These are phyloP conservation scores for Parambassis ranga DNA, from an alignment of 2,797 vertebrate genomes.

Conservation along the genomic window DNA sequence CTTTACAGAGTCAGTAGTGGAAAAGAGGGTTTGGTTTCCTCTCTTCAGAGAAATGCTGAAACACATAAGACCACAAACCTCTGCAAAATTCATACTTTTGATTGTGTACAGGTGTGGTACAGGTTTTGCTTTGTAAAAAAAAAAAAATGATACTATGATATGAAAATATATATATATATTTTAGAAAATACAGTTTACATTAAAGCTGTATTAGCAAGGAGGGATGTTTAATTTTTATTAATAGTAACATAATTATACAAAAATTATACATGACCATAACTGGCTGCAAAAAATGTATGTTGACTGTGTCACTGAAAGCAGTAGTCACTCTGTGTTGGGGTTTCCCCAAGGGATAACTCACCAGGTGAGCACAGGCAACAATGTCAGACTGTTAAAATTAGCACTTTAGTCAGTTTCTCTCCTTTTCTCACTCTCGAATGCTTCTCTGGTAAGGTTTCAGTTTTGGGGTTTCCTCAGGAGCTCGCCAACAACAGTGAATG, in stretches of 20 bases:
- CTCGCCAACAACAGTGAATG: neutral
- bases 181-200: neutral
- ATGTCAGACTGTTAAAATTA: neutral
- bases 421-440: neutral
- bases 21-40: conserved; percentile 11
- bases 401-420: neutral
- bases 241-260: neutral
- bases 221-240: neutral
- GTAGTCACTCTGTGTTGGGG: conserved; percentile 29
- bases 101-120: no score
- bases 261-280: neutral
- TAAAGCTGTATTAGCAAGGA: neutral
- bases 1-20: neutral
- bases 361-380: neutral
- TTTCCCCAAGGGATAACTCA: conserved; percentile 36
- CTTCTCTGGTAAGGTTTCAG: conserved; percentile 25
- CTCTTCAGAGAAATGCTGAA: neutral
- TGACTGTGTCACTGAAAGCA: neutral
- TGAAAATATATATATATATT: neutral
- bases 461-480: conserved; percentile 22
- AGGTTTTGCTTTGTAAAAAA: no score
- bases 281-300: neutral
- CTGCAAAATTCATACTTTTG: neutral
- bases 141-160: neutral
- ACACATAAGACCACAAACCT: neutral